phyloP scores from a whole-genome alignment of 2,113 vertebrate species.

The Erythrolamprus reginae region DNA sequence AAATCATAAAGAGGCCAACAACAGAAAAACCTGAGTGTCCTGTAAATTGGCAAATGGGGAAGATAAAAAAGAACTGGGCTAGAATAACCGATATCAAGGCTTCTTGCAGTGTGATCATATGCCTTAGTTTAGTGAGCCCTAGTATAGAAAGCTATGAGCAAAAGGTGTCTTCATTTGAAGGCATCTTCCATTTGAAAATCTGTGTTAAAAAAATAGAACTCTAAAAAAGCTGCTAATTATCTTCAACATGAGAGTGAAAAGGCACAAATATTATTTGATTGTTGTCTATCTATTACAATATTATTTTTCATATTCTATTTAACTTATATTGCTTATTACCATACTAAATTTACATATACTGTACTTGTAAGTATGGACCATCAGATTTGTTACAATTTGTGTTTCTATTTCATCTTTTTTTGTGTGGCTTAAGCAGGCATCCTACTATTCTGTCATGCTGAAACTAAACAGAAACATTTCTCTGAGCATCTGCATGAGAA shows the following conservation, averaged over 20 bases:
- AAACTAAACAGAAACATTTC: background rate
- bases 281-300: background rate
- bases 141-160: background rate
- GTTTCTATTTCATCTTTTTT: background rate
- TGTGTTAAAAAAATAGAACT: background rate
- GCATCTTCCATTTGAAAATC: background rate
- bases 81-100: background rate
- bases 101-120: background rate
- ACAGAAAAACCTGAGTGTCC: background rate
- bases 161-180: background rate
- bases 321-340: background rate
- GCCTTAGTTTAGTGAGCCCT: background rate
- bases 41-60: background rate
- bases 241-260: background rate
- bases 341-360: background rate
- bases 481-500: background rate
- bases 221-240: background rate
- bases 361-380: background rate
- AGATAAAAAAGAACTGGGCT: background rate
- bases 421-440: background rate
- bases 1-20: background rate
- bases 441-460: background rate
- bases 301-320: background rate
- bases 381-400: background rate
- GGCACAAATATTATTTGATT: background rate